Conservation (phyloP, 2,888 invertebrate genomes). For the Drosophila formosana region DNA sequence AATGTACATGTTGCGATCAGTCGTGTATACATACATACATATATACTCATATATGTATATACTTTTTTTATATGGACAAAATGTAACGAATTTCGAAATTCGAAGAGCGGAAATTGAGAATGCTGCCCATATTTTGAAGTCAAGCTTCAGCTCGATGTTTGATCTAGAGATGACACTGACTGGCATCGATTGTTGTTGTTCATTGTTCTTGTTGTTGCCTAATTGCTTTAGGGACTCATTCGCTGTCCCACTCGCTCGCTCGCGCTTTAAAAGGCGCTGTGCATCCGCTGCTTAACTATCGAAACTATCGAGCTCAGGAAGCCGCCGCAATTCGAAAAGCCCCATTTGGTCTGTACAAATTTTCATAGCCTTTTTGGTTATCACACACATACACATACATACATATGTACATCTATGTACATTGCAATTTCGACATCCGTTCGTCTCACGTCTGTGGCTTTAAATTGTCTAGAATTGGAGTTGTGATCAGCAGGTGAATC, state of each 20-base stretch:
- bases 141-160: background rate
- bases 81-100: constrained; percentile 66
- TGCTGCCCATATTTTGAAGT: constrained; percentile 60
- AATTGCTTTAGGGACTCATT: constrained; percentile 11
- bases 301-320: constrained; percentile 50
- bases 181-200: background rate
- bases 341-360: constrained; percentile 45
- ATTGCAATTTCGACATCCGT: constrained; percentile 55
- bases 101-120: constrained; percentile 69
- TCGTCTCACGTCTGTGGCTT: constrained; percentile 14
- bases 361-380: constrained; percentile 51
- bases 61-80: constrained; percentile 54
- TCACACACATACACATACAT: constrained; percentile 8
- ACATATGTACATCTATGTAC: constrained; percentile 13
- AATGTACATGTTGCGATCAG: constrained; percentile 64
- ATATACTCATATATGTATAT: background rate
- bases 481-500: constrained; percentile 28
- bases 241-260: background rate
- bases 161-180: constrained; percentile 40
- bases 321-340: constrained; percentile 44
- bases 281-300: constrained; percentile 65
- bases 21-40: constrained; percentile 6
- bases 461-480: constrained; percentile 23
- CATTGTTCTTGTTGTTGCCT: background rate
- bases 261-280: constrained; percentile 57